These are phyloP conservation scores for Rhinoptilus africanus DNA, from an alignment of 2,113 vertebrate species.

Conservation along the genomic window DNA sequence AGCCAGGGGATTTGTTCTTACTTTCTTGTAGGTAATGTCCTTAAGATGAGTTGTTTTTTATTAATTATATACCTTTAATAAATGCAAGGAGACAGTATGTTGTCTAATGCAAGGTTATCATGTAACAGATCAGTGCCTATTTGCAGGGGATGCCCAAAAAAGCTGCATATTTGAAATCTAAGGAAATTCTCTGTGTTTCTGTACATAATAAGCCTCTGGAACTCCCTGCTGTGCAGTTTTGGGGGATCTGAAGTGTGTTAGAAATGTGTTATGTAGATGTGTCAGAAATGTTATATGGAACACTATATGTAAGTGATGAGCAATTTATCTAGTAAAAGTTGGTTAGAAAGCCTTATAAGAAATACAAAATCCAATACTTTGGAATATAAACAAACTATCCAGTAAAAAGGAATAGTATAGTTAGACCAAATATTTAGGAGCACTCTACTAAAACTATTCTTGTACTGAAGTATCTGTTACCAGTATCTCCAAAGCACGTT, in stretches of 20 bases:
- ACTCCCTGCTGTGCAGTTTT: not conserved
- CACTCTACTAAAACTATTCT: not conserved
- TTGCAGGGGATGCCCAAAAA: not conserved
- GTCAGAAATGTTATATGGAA: not conserved
- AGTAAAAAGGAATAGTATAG: not conserved
- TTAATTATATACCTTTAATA: not conserved
- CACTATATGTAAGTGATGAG: not conserved
- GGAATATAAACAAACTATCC: not conserved
- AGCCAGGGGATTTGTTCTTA: not conserved
- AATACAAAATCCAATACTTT: not conserved
- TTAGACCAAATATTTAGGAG: not conserved
- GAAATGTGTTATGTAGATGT: not conserved
- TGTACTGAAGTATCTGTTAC: not conserved
- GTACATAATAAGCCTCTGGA: not conserved
- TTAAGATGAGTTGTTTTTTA: not conserved
- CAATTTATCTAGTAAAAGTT: not conserved
- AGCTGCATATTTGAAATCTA: not conserved
- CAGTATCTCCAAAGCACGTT: not conserved
- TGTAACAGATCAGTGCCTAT: not conserved
- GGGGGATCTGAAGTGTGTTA: not conserved
- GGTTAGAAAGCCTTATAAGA: not conserved
- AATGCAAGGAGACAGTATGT: not conserved
- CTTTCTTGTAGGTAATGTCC: not conserved
- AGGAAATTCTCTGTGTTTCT: not conserved
- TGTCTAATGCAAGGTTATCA: not conserved